Conservation (phyloP, 64 coral and sea anemone genomes). For the Dendronephthya gigantea region DNA sequence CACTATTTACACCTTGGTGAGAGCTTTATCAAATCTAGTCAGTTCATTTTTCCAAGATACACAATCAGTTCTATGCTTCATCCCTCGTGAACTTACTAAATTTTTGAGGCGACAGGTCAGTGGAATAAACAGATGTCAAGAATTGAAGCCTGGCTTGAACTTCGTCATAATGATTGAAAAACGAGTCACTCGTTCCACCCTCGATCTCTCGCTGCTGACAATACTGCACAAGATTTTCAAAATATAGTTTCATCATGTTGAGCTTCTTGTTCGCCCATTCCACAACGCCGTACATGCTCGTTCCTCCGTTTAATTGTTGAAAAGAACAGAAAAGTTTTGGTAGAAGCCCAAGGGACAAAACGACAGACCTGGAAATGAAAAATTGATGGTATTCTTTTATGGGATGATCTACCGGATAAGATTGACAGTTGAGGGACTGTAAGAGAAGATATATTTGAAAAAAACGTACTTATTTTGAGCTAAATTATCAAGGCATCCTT, state of each 20-base stretch:
- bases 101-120: slow-evolving; percentile 72
- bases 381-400: neutral
- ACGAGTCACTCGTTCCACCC: neutral
- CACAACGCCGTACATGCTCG: slow-evolving; percentile 70
- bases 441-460: neutral
- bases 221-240: slow-evolving; percentile 61
- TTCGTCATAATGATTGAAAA: slow-evolving; percentile 78
- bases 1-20: too few species aligned
- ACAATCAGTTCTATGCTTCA: too few species aligned
- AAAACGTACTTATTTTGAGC: slow-evolving; percentile 66
- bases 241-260: slow-evolving; percentile 82
- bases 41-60: too few species aligned
- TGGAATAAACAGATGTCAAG: slow-evolving; percentile 84
- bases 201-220: slow-evolving; percentile 7
- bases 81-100: slow-evolving; percentile 98
- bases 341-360: slow-evolving; percentile 85
- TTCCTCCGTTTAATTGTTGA: slow-evolving; percentile 71
- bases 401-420: too few species aligned
- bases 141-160: slow-evolving; percentile 86
- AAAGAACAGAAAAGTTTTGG: slow-evolving; percentile 87
- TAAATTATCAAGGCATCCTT: slow-evolving; percentile 89
- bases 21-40: too few species aligned
- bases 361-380: slow-evolving; percentile 52
- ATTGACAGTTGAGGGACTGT: too few species aligned
- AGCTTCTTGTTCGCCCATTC: slow-evolving; percentile 74